A percentile compares a stretch with the other conserved stretches of the same genome.
These are phyloP conservation scores for Drosophila meridionalis DNA, from an alignment of 2,888 invertebrate species.

Conservation along the genomic window DNA sequence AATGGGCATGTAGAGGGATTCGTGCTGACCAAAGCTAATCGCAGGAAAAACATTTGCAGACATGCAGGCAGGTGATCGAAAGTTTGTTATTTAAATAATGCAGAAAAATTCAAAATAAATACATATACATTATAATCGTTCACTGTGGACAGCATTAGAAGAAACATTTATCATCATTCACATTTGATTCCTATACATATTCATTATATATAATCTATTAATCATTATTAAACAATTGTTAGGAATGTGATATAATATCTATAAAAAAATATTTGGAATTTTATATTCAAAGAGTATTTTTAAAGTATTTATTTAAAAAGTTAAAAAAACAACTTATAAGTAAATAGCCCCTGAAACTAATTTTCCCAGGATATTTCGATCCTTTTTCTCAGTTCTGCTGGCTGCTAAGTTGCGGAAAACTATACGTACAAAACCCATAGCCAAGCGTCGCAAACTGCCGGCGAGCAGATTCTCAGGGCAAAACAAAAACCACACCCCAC, in stretches of 20 bases:
- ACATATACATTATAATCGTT: not conserved
- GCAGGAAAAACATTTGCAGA: conserved; percentile 44
- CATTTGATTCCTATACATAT: not conserved
- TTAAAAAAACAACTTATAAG: not conserved
- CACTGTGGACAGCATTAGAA: not conserved
- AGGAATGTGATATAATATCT: not conserved
- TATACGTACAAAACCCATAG: conserved; percentile 27
- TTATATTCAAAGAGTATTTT: not conserved
- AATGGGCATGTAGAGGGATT: conserved; percentile 17
- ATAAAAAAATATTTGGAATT: not conserved
- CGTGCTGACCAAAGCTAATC: conserved; percentile 37
- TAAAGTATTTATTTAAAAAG: not conserved
- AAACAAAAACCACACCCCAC: conserved; percentile 20
- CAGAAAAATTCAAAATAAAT: not conserved
- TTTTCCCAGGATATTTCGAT: conserved; percentile 42
- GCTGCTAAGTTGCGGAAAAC: not conserved
- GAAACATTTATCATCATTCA: not conserved
- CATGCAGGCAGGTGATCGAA: conserved; percentile 53
- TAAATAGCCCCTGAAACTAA: not conserved
- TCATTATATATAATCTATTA: not conserved
- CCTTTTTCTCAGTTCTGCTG: conserved; percentile 30
- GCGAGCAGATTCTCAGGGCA: conserved; percentile 43
- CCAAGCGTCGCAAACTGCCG: conserved; percentile 10
- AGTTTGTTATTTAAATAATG: not conserved
- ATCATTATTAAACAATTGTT: not conserved